These are phyloP conservation scores for Ennomos quercinarius DNA, from an alignment of 2,888 invertebrate species.

Conservation along the genomic window DNA sequence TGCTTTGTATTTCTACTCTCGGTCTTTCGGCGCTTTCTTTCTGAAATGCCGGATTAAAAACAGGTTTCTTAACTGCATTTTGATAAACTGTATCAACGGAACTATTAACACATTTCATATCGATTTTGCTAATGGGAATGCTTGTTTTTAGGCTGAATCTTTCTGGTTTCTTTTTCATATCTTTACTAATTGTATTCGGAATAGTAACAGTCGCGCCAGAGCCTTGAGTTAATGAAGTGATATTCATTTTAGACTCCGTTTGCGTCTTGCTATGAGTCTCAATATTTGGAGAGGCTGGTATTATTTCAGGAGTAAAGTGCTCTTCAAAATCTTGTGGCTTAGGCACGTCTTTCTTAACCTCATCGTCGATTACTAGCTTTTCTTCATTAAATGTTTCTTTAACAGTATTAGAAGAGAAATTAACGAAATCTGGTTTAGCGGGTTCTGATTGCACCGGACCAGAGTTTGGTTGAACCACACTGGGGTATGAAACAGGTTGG, in stretches of 20 bases:
- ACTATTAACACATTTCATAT: conserved; percentile 73
- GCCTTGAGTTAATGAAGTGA: conserved; percentile 66
- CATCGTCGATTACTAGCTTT: conserved; percentile 38
- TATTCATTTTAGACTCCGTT: conserved; percentile 66
- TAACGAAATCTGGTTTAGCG: conserved; percentile 51
- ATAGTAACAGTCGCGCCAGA: conserved; percentile 64
- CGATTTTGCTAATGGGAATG: conserved; percentile 80
- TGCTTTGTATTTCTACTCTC: conserved; percentile 77
- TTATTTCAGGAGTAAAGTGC: conserved; percentile 68
- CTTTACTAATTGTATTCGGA: conserved; percentile 50
- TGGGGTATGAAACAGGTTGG: conserved; percentile 70
- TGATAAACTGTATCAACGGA: conserved; percentile 34
- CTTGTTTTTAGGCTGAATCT: conserved; percentile 78
- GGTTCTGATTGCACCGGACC: conserved; percentile 49
- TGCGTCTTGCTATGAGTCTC: conserved; percentile 45
- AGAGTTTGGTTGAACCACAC: conserved; percentile 53
- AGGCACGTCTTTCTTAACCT: conserved; percentile 41
- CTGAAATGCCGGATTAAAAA: conserved; percentile 52
- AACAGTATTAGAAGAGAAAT: conserved; percentile 38
- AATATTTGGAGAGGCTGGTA: conserved; percentile 51
- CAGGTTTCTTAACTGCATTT: conserved; percentile 42
- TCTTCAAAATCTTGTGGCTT: conserved; percentile 74
- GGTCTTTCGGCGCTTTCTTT: conserved; percentile 45
- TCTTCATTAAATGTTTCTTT: conserved; percentile 48
- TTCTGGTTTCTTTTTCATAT: conserved; percentile 70